These are phyloP conservation scores for Hylaea fasciaria DNA, from an alignment of 2,888 invertebrate species.

Conservation along the genomic window DNA sequence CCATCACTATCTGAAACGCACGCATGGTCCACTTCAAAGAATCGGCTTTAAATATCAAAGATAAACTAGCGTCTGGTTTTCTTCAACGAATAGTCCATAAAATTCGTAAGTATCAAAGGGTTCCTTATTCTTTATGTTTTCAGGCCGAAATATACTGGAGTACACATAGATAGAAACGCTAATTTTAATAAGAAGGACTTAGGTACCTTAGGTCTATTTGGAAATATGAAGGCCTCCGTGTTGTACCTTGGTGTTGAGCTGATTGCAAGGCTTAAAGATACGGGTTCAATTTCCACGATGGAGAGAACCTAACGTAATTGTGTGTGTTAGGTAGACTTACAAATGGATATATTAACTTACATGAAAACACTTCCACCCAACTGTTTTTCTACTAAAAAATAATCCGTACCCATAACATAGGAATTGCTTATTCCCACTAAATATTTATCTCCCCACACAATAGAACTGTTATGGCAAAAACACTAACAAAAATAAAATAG, in stretches of 20 bases:
- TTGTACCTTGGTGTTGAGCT: too few species aligned
- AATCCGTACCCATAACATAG: slow-evolving; percentile 6
- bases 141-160: neutral
- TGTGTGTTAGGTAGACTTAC: neutral
- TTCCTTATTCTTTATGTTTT: slow-evolving; percentile 31
- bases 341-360: neutral
- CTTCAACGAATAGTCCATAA: slow-evolving; percentile 39
- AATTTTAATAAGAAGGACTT: neutral
- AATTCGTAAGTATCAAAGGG: slow-evolving; percentile 30
- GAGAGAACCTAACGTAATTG: too few species aligned
- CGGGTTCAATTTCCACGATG: too few species aligned
- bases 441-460: slow-evolving; percentile 23
- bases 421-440: slow-evolving; percentile 18
- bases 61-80: slow-evolving; percentile 41
- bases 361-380: slow-evolving; percentile 3
- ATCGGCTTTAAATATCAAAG: slow-evolving; percentile 18
- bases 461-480: slow-evolving; percentile 18
- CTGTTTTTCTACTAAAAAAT: slow-evolving; percentile 7
- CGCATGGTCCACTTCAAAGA: slow-evolving; percentile 33
- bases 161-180: neutral
- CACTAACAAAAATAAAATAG: slow-evolving; percentile 31
- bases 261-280: too few species aligned
- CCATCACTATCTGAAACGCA: slow-evolving; percentile 7
- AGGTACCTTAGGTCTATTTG: neutral
- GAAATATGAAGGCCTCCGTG: too few species aligned